Evolutionary conservation across 2,113 vertebrate species (phyloP), one percentile per base, ranked within the genome.

Genomic region (Anthoscopus minutus): DNA sequence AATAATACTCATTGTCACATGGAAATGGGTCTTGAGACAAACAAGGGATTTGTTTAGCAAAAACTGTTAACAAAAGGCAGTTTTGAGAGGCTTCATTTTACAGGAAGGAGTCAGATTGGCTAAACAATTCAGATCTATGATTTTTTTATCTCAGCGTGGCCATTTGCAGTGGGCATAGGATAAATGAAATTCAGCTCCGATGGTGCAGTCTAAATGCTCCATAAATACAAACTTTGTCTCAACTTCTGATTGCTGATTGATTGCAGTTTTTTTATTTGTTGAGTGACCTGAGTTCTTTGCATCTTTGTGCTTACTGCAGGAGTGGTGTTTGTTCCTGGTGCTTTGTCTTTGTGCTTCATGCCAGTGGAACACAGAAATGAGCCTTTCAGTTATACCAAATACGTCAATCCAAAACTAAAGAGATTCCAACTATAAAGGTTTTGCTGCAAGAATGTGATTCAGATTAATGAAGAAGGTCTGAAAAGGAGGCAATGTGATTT

Each of bases 11-110:
- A 2, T 77, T 92, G 81, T 92, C 78, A 51, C 17, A 53, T 17
- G 54, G 85, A 56, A 78, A 58, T 48, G 81, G 42, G 94, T 66
- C 66, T 80, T 58, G 54, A 89, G 74, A 73, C 71, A 86, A 51
- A 54, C 42, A 19, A 62, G 62, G 61, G 33, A 67, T 94, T 86
- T 91, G 42, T 93, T 95, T 70, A 73, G 51, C 56, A 56, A 80
- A 92, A 91, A 15, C 10, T 89, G 81, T 33, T 12, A 37, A 73
- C 44, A 83, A 27, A 54, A 21, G 27, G 12, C 54, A 66, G 13
- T 77, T 89, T 67, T 73, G 50, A 80, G 51, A 81, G 33, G 11
- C 13, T 85, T 82, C 9, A 12, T 85, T 78, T 93, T 17, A 47
- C 40, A 65, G 24, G 19, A 25, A 47, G 38, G 35, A 40, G 19